Percentiles rank a stretch among this genome's conserved stretches.
These are phyloP conservation scores for Rhinogobio ventralis DNA, from an alignment of 2,797 vertebrate species.

Conservation along the genomic window DNA sequence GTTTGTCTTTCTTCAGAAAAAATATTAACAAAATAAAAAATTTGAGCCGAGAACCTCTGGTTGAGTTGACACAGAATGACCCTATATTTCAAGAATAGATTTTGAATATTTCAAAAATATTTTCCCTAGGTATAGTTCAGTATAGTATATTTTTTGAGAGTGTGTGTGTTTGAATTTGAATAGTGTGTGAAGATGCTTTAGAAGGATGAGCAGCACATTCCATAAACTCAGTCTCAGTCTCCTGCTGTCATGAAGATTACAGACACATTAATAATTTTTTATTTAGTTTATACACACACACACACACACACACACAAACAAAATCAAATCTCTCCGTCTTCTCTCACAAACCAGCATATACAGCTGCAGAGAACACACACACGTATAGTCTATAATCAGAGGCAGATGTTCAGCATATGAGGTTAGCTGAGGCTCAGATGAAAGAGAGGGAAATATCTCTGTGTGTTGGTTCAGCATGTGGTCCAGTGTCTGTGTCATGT, in stretches of 20 bases:
- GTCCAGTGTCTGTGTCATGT: conserved; percentile 51
- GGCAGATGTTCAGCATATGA: conserved; percentile 51
- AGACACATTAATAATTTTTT: not conserved
- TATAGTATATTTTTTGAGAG: not conserved
- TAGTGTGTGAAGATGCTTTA: not conserved
- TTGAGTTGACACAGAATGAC: too few species aligned
- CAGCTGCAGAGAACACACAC: conserved; percentile 36
- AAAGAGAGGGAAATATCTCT: conserved; percentile 13
- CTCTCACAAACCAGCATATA: conserved; percentile 7
- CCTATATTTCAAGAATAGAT: too few species aligned
- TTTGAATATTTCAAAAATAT: not conserved
- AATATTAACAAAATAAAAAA: too few species aligned
- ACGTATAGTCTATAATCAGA: conserved; percentile 46
- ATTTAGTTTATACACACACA: not conserved
- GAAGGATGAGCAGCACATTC: not conserved
- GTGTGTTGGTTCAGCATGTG: conserved; percentile 27
- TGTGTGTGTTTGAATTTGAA: not conserved
- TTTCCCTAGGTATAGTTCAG: not conserved
- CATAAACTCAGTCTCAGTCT: not conserved
- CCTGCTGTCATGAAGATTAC: not conserved
- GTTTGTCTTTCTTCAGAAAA: too few species aligned
- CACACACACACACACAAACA: not conserved
- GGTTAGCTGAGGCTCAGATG: conserved; percentile 35
- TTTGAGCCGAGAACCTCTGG: too few species aligned
- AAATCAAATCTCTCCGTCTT: not conserved